Evolutionary conservation across 2,888 invertebrate genomes (phyloP).

Genomic region (Fissipunctia ypsillon): DNA sequence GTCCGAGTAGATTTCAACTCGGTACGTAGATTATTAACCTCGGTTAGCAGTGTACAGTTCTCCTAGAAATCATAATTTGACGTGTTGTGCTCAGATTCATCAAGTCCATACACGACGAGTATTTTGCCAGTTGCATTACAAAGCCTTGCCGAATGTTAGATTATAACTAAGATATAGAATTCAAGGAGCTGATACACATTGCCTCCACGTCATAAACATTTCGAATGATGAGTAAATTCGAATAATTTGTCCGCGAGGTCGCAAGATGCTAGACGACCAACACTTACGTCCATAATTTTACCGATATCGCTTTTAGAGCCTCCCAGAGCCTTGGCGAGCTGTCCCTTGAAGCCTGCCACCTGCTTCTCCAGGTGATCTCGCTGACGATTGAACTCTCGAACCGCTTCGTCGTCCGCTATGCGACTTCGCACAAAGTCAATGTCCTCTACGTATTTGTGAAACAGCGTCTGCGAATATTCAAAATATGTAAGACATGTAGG

Average conservation of each 20-base stretch:
- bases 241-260: neutral
- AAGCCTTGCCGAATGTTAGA: neutral
- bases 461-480: slow-evolving; percentile 86
- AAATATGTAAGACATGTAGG: slow-evolving; percentile 1
- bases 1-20: slow-evolving; percentile 92
- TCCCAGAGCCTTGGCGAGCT: slow-evolving; percentile 81
- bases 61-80: slow-evolving; percentile 85
- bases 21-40: slow-evolving; percentile 94
- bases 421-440: slow-evolving; percentile 92
- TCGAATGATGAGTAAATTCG: slow-evolving; percentile 1
- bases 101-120: neutral
- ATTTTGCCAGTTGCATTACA: neutral
- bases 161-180: slow-evolving; percentile 3
- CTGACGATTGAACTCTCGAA: slow-evolving; percentile 94
- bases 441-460: slow-evolving; percentile 93
- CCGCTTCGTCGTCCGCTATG: slow-evolving; percentile 93
- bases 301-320: slow-evolving; percentile 90
- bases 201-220: neutral
- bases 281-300: slow-evolving; percentile 92
- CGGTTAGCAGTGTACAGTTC: slow-evolving; percentile 94
- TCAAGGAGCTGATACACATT: neutral
- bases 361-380: slow-evolving; percentile 94
- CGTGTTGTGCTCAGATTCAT: neutral
- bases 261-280: neutral
- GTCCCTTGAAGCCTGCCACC: slow-evolving; percentile 81